Percentiles rank a stretch among this genome's conserved stretches.
Evolutionary conservation across 2,797 vertebrate genomes (phyloP).

Genomic region (Phrynocephalus forsythii): DNA sequence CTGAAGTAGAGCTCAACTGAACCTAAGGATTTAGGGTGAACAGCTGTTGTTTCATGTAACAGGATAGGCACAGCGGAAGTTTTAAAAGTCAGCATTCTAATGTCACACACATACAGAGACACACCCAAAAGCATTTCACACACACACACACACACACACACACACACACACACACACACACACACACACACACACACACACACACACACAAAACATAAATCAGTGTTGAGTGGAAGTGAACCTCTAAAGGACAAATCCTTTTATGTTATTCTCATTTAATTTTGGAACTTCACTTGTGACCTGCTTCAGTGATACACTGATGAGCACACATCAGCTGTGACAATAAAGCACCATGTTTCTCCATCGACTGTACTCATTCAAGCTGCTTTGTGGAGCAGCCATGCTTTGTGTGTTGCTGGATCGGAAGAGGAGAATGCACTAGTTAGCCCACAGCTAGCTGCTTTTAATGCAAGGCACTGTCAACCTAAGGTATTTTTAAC

Average conservation of each 20-base stretch:
- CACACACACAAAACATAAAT: not conserved
- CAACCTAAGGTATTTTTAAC: not conserved
- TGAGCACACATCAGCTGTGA: conserved; percentile 36
- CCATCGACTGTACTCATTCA: conserved; percentile 26
- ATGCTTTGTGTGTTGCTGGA: not conserved
- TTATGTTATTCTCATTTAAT: conserved; percentile 15
- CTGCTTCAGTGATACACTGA: conserved; percentile 21
- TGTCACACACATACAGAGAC: not conserved
- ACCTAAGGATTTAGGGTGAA: not conserved
- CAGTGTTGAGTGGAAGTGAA: not conserved
- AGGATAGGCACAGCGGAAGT: not conserved
- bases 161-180: too few species aligned
- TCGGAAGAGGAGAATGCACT: not conserved
- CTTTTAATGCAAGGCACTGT: not conserved
- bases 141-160: too few species aligned
- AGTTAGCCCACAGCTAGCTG: not conserved
- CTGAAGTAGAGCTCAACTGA: not conserved
- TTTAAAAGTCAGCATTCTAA: not conserved
- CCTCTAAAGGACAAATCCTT: not conserved
- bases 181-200: too few species aligned
- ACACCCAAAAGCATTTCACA: conserved; percentile 12
- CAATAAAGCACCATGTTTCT: not conserved
- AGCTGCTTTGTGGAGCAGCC: conserved; percentile 20
- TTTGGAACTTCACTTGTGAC: not conserved
- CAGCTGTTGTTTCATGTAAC: not conserved